phyloP scores from a whole-genome alignment of 2,113 vertebrate species.

The Siphamia tubifer region DNA sequence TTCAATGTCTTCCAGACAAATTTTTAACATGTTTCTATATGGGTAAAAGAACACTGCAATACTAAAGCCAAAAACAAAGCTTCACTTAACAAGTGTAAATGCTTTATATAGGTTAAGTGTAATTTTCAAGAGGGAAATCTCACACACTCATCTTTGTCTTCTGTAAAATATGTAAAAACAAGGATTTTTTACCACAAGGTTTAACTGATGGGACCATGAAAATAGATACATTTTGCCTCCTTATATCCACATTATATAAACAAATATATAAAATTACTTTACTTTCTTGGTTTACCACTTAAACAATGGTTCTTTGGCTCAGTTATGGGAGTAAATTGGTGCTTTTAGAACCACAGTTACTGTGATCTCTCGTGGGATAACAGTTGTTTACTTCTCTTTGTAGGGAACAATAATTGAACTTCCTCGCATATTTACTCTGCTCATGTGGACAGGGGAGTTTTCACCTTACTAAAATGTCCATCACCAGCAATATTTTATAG shows the following conservation, averaged over 20 bases:
- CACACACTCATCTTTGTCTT: background rate
- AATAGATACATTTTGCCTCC: background rate
- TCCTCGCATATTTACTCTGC: background rate
- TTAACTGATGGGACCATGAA: background rate
- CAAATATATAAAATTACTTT: constrained; percentile 15
- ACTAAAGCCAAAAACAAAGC: background rate
- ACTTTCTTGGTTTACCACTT: background rate
- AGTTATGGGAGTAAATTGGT: constrained; percentile 17
- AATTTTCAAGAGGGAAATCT: constrained; percentile 15
- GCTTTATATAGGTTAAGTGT: constrained; percentile 18
- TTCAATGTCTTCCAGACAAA: background rate
- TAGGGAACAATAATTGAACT: background rate
- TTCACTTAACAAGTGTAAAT: background rate
- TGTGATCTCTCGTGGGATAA: background rate
- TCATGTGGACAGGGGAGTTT: background rate
- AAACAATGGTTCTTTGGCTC: constrained; percentile 37
- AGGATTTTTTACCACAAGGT: constrained; percentile 10
- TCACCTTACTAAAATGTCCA: background rate
- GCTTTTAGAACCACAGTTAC: constrained; percentile 15
- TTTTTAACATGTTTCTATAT: background rate
- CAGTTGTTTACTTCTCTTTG: background rate
- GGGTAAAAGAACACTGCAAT: background rate
- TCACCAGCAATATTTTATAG: background rate
- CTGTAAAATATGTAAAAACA: background rate
- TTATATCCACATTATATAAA: background rate